Evolutionary conservation across 2,888 invertebrate species (phyloP), one percentile per base, ranked within the genome.

Genomic region (Miltochrista miniata): DNA sequence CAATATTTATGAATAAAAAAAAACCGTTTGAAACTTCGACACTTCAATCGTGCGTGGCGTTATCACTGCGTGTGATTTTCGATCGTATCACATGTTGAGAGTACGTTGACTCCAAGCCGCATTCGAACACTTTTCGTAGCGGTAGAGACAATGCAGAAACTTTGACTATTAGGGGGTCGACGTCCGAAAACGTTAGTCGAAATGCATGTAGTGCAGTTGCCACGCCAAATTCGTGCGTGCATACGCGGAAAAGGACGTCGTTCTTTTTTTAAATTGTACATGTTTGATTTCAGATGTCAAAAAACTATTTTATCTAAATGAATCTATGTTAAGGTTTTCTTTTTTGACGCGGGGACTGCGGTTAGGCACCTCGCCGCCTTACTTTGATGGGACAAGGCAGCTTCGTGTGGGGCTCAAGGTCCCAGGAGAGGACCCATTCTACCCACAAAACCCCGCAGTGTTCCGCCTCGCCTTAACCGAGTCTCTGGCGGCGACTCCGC

Each of bases 61-160:
- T 61, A 67, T 70, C 63, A 61, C 63, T 70, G 68, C 61, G 54
- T 70, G 42, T 50, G 68, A 65, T 72, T 70, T 69, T 68, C 71
- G 71, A 76, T 73, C 68, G 64, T 73, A 74, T 71, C 70, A 72
- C 66, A 68, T 69, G 66, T 62, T 52, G 11, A 63, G 39, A 44
- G 81, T 74, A 79, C 77, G 74, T 66, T 74, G 70, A 68, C 73
- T 69, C 71, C 63, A 63, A 60, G 57, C 64, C 63, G 59, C 67
- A 68, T 67, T 65, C 61, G 68, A 69, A 61, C 67, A 75, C 69
- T 75, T 74, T 74, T 65, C 48, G 48, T 31, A 46, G 52, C 45
- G 51, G 53, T 56, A 62, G 57, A 65, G 53, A 61, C 64, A 52
- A 61, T 67, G 58, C 55, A 51, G 59, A 64, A 70, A 68, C 59